Conservation (phyloP, 2,113 vertebrate genomes). For the Acanthochromis polyacanthus region DNA sequence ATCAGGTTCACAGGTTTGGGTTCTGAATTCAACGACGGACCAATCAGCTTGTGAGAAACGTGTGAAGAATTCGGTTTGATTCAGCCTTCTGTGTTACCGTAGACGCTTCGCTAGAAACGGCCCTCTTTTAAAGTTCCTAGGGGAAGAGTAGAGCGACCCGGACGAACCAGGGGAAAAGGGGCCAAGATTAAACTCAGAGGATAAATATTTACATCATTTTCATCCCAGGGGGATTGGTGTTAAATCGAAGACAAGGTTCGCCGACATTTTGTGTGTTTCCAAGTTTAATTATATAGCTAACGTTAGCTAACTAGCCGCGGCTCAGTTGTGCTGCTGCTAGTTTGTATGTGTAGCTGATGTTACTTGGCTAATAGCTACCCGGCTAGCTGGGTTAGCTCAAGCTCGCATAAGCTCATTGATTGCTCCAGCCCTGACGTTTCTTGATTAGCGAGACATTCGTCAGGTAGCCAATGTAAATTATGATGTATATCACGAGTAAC, state of each 20-base stretch:
- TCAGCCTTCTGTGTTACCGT: constrained; percentile 60
- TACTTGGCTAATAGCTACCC: constrained; percentile 52
- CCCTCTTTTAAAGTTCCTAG: constrained; percentile 82
- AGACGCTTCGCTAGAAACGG: constrained; percentile 59
- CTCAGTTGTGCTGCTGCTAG: constrained; percentile 21
- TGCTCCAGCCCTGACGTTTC: neutral
- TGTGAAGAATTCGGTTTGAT: constrained; percentile 18
- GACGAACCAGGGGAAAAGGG: constrained; percentile 48
- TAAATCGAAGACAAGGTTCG: constrained; percentile 42
- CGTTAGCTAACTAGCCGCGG: constrained; percentile 35
- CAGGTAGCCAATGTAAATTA: neutral
- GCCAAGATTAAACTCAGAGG: constrained; percentile 32
- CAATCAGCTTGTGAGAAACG: constrained; percentile 62
- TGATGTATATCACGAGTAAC: neutral
- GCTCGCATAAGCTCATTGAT: constrained; percentile 67
- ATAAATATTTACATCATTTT: constrained; percentile 22
- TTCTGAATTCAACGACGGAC: constrained; percentile 26
- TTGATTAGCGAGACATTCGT: neutral
- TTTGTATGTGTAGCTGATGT: constrained; percentile 34
- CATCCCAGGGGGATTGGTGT: constrained; percentile 17
- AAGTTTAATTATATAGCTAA: constrained; percentile 15
- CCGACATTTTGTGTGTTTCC: constrained; percentile 9
- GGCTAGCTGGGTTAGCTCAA: constrained; percentile 56
- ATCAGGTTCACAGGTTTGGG: constrained; percentile 28
- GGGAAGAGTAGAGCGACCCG: constrained; percentile 66